Conservation (phyloP, 2,113 vertebrate genomes). For the Paracanthobrama guichenoti region DNA sequence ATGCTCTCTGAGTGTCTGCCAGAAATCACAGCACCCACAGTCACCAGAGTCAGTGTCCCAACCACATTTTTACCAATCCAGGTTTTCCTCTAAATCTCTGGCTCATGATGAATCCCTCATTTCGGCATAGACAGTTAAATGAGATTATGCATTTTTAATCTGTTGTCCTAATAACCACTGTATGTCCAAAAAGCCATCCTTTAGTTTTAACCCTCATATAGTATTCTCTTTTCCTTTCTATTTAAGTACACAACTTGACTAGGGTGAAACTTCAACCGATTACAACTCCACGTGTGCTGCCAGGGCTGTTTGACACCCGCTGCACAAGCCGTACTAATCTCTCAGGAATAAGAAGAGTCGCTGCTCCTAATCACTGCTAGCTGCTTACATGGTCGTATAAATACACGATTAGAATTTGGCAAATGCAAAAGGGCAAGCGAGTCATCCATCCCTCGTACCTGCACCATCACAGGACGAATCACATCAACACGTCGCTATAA, state of each 20-base stretch:
- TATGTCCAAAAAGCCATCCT: not conserved
- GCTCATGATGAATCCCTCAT: not conserved
- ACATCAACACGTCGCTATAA: not conserved
- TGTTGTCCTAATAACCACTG: not conserved
- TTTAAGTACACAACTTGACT: not conserved
- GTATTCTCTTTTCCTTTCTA: not conserved
- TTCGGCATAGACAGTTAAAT: slow-evolving; percentile 12
- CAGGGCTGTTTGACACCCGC: slow-evolving; percentile 29
- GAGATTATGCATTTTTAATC: not conserved
- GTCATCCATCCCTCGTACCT: slow-evolving; percentile 11
- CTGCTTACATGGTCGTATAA: slow-evolving; percentile 1
- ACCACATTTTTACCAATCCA: not conserved
- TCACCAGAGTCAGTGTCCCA: not conserved
- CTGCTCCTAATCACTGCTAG: slow-evolving; percentile 13
- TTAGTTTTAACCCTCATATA: not conserved
- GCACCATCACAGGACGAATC: slow-evolving; percentile 9
- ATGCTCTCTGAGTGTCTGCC: slow-evolving; percentile 29
- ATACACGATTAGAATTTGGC: slow-evolving; percentile 26
- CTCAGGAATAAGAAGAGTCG: slow-evolving; percentile 39
- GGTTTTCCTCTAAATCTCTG: slow-evolving; percentile 22
- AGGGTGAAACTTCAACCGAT: not conserved
- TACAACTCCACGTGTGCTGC: slow-evolving; percentile 8
- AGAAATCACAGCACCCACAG: not conserved
- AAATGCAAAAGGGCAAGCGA: slow-evolving; percentile 26
- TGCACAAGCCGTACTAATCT: slow-evolving; percentile 22